Percentiles rank a stretch among this genome's conserved stretches.
These are phyloP conservation scores for Pelodiscus sinensis DNA, from an alignment of 2,113 vertebrate species.

Conservation along the genomic window DNA sequence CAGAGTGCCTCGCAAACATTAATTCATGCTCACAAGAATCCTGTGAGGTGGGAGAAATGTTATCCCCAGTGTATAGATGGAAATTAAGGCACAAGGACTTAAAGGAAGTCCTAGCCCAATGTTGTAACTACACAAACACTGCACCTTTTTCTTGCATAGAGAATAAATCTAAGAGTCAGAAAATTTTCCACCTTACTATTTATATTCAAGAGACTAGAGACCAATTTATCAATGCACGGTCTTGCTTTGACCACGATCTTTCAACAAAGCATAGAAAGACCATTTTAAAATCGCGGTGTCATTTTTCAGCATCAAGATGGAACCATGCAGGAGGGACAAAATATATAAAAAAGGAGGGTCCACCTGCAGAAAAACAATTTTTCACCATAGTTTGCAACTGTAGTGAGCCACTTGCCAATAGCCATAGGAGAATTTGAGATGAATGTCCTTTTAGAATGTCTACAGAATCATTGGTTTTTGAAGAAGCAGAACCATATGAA, in stretches of 20 bases:
- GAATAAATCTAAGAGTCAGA: neutral
- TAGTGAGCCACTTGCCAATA: conserved; percentile 59
- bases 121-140: rapidly evolving
- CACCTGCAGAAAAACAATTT: conserved; percentile 52
- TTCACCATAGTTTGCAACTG: conserved; percentile 60
- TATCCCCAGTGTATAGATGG: neutral
- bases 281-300: conserved; percentile 17
- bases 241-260: conserved; percentile 33
- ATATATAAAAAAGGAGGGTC: conserved; percentile 27
- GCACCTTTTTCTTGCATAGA: neutral
- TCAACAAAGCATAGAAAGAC: conserved; percentile 26
- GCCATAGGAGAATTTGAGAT: conserved; percentile 60
- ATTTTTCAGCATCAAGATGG: conserved; percentile 13
- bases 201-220: conserved; percentile 22
- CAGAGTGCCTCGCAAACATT: neutral
- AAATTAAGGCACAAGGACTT: neutral
- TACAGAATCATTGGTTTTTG: conserved; percentile 64
- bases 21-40: neutral
- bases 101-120: neutral
- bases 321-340: conserved; percentile 41
- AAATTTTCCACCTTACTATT: conserved; percentile 7
- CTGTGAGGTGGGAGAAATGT: neutral
- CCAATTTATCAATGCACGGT: neutral
- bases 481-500: conserved; percentile 15
- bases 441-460: conserved; percentile 59